Evolutionary conservation across 2,113 vertebrate genomes (phyloP), one percentile per base, ranked within the genome.

Genomic region (Brachyistius frenatus): DNA sequence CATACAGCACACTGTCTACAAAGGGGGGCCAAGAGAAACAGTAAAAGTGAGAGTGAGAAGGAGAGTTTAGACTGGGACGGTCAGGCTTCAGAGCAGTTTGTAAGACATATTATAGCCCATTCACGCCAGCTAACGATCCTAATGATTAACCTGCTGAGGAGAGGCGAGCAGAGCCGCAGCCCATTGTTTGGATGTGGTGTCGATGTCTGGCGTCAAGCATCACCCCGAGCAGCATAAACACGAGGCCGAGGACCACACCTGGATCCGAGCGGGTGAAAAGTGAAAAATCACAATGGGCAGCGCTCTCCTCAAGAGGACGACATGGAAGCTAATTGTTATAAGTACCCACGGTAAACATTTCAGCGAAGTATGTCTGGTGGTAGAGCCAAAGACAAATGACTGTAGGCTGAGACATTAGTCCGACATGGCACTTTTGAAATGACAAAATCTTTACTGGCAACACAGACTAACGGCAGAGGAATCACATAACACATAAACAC

Each of bases 171-270:
- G 62, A 84, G 77, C 77, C 67, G 73, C 73, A 36, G 84, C 76
- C 88, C 81, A 67, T 87, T 93, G 93, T 94, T 94, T 94, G 86
- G 91, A 94, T 89, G 86, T 92, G 84, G 91, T 87, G 93, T 86
- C 78, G 91, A 94, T 90, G 89, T 93, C 91, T 93, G 90, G 83
- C 83, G 73, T 95, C 94, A 94, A 93, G 92, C 91, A 93, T 93
- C 94, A 88, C 91, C 88, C 73, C 14, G n/a, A 79, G 64, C 81
- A 86, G 89, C 85, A 86, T 93, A 94, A 94, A 94, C 92, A 93
- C 84, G 69, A 36, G 44, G 5, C 56, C 0, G 2, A 69, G 70
- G 93, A 94, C 93, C 93, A 94, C 93, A 94, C 93, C 86, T 89
- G 86, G 73, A 84, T 85, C 85, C 78, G 56, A 86, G 76, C 7